Evolutionary conservation across 2,888 invertebrate species (phyloP).

Genomic region (Callimorpha dominula): DNA sequence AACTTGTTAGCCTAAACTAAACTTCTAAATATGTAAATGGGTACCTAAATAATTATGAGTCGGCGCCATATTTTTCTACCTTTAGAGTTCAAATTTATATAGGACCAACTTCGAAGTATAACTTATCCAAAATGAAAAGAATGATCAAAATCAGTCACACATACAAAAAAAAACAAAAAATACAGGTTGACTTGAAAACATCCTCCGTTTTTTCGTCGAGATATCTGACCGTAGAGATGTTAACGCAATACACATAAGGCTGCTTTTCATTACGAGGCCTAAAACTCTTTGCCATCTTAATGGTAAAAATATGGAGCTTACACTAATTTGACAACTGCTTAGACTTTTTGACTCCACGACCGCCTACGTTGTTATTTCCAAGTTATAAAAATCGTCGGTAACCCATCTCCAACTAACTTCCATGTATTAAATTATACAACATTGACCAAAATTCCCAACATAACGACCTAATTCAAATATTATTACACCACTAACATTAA

Average conservation of each 20-base stretch:
- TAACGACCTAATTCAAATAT: constrained; percentile 60
- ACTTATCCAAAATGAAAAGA: too few relatives aligned
- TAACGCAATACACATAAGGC: not conserved
- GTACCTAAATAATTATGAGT: too few relatives aligned
- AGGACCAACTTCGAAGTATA: too few relatives aligned
- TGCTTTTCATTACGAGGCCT: not conserved
- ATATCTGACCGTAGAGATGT: too few relatives aligned
- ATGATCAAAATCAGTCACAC: too few relatives aligned
- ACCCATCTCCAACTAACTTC: not conserved
- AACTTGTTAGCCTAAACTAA: too few relatives aligned
- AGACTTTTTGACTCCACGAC: not conserved
- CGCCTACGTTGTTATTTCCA: not conserved
- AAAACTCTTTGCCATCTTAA: not conserved
- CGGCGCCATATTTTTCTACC: too few relatives aligned
- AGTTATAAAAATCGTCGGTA: not conserved
- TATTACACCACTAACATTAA: constrained; percentile 57
- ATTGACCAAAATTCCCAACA: constrained; percentile 31
- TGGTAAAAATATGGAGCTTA: not conserved
- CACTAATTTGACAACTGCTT: not conserved
- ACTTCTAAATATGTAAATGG: too few relatives aligned
- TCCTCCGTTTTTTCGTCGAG: too few relatives aligned
- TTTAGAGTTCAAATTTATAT: too few relatives aligned
- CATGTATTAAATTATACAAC: constrained; percentile 6
- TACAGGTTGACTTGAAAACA: too few relatives aligned
- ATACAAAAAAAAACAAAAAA: too few relatives aligned